These are phyloP conservation scores for zebrafish (Danio rerio) DNA, from an alignment of 2,113 vertebrate genomes.

Conservation along the genomic window DNA sequence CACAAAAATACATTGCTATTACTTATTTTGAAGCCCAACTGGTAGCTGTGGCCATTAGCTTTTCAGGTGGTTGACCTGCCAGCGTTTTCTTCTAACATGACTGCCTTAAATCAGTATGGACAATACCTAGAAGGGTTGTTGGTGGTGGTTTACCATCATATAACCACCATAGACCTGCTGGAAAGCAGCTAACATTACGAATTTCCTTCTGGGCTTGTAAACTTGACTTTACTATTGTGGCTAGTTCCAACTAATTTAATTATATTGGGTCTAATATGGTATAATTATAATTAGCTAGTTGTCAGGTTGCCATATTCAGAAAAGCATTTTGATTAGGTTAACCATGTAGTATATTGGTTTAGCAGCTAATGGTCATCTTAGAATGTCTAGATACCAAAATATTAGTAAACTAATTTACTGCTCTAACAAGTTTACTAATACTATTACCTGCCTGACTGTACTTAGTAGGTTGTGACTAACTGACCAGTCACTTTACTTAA, in stretches of 20 bases:
- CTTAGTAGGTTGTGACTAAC: too few species aligned
- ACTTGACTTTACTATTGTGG: neutral
- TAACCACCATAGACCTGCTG: neutral
- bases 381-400: too few species aligned
- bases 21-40: neutral
- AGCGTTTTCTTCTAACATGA: neutral
- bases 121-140: neutral
- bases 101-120: neutral
- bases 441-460: neutral
- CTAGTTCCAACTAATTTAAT: neutral
- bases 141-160: neutral
- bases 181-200: neutral
- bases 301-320: too few species aligned
- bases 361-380: too few species aligned
- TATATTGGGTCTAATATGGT: too few species aligned
- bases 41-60: neutral
- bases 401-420: neutral
- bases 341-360: too few species aligned
- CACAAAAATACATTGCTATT: too few species aligned
- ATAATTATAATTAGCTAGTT: too few species aligned
- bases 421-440: neutral
- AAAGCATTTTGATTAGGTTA: too few species aligned
- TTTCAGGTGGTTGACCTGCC: neutral
- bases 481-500: neutral
- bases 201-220: neutral